phyloP scores from a whole-genome alignment of 2,888 invertebrate species.

The Trichogramma evanescens region DNA sequence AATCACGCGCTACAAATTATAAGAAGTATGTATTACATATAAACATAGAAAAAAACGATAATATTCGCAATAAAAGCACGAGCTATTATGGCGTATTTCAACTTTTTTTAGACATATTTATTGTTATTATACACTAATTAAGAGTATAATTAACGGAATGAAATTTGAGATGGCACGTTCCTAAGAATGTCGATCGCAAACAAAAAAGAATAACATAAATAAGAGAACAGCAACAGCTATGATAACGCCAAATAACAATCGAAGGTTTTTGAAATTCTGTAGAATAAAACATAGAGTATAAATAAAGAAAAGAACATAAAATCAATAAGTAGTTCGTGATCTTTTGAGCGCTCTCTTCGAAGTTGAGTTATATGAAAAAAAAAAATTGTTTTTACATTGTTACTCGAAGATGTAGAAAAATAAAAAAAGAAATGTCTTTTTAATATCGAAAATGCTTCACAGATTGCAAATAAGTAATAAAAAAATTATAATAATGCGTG shows the following conservation, averaged over 20 bases:
- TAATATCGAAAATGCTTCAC: constrained; percentile 21
- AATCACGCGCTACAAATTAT: too few relatives aligned
- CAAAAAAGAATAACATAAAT: neutral
- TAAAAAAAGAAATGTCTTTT: constrained; percentile 13
- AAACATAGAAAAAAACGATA: neutral
- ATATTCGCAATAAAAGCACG: constrained; percentile 9
- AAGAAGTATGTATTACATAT: too few relatives aligned
- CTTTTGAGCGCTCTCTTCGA: constrained; percentile 17
- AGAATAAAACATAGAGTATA: constrained; percentile 1
- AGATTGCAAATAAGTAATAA: constrained; percentile 8
- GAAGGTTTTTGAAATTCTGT: constrained; percentile 10
- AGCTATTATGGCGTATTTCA: constrained; percentile 17
- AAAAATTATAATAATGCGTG: constrained; percentile 1
- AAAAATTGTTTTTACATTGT: constrained; percentile 23
- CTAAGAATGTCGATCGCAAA: constrained; percentile 11
- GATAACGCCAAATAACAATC: constrained; percentile 16
- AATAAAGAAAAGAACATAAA: neutral
- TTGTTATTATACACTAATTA: constrained; percentile 5
- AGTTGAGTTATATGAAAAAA: constrained; percentile 6
- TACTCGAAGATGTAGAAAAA: constrained; percentile 10
- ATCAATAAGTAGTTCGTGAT: constrained; percentile 18
- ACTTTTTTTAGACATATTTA: constrained; percentile 18
- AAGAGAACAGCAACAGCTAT: neutral
- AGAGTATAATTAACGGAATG: neutral
- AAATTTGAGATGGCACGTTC: constrained; percentile 8